A percentile compares a stretch with the other conserved stretches of the same genome.
phyloP scores from a whole-genome alignment of 2,113 vertebrate genomes.

The Picathartes gymnocephalus region DNA sequence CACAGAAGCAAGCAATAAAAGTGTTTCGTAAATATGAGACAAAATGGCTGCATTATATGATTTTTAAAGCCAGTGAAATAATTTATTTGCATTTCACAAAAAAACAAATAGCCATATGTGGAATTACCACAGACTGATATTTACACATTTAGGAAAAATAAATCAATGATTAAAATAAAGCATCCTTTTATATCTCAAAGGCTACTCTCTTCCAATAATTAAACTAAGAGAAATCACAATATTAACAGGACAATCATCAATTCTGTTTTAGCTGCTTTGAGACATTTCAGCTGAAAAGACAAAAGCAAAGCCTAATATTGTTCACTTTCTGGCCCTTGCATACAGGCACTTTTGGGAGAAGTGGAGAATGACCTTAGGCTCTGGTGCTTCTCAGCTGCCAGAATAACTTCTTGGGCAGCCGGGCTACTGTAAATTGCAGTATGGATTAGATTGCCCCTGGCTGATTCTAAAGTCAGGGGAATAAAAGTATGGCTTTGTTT shows the following conservation, averaged over 20 bases:
- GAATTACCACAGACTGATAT: background rate
- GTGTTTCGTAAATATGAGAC: background rate
- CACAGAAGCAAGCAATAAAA: background rate
- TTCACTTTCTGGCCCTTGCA: constrained; percentile 6
- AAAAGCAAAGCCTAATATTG: background rate
- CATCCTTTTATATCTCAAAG: background rate
- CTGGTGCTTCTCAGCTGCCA: background rate
- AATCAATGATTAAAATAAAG: background rate
- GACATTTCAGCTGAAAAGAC: background rate
- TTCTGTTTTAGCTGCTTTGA: background rate
- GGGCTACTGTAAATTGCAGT: background rate
- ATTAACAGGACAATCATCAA: background rate
- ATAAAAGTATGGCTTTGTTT: constrained; percentile 36
- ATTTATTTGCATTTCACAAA: background rate
- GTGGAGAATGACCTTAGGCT: constrained; percentile 37
- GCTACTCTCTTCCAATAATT: background rate
- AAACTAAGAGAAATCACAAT: background rate
- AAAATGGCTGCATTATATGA: background rate
- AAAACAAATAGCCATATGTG: background rate
- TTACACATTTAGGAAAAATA: background rate
- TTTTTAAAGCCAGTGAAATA: background rate
- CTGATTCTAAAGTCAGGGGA: constrained; percentile 31
- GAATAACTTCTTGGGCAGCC: background rate
- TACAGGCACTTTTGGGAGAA: background rate
- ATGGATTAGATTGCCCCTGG: constrained; percentile 39